Conservation (phyloP, 2,888 invertebrate genomes). For the Ctena decussata region DNA sequence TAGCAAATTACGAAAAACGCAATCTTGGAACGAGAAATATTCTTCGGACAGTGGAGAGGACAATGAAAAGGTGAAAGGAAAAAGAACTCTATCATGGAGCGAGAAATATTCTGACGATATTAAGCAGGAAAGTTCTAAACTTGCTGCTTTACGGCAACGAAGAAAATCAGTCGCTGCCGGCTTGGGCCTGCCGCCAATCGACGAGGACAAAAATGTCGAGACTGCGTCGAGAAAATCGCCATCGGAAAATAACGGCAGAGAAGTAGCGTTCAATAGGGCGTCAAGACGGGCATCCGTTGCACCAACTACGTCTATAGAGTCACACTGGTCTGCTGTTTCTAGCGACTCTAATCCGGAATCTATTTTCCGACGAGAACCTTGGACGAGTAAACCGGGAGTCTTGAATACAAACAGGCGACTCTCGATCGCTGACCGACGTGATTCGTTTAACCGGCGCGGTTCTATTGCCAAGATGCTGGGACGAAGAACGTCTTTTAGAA, state of each 20-base stretch:
- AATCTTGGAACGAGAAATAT: background rate
- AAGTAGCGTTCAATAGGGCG: conserved; percentile 7
- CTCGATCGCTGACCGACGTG: background rate
- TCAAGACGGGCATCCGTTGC: conserved; percentile 7
- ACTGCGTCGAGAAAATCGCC: background rate
- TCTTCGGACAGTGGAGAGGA: background rate
- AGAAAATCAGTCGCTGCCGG: background rate
- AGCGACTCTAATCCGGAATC: background rate
- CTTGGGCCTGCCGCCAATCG: conserved; percentile 27
- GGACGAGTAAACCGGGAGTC: background rate
- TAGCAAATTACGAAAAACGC: no score
- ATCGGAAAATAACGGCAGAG: background rate
- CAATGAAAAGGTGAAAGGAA: background rate
- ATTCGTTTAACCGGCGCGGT: background rate
- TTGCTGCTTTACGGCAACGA: background rate
- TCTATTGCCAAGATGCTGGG: background rate
- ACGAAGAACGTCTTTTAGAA: conserved; percentile 44
- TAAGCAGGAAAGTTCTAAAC: background rate
- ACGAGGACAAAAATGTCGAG: background rate
- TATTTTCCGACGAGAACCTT: background rate
- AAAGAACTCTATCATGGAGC: background rate
- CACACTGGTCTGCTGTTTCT: background rate
- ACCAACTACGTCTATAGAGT: background rate
- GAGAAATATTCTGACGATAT: background rate
- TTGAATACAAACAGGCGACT: background rate